Conservation (phyloP, 2,797 vertebrate species). For the Pogoniulus pusillus region DNA sequence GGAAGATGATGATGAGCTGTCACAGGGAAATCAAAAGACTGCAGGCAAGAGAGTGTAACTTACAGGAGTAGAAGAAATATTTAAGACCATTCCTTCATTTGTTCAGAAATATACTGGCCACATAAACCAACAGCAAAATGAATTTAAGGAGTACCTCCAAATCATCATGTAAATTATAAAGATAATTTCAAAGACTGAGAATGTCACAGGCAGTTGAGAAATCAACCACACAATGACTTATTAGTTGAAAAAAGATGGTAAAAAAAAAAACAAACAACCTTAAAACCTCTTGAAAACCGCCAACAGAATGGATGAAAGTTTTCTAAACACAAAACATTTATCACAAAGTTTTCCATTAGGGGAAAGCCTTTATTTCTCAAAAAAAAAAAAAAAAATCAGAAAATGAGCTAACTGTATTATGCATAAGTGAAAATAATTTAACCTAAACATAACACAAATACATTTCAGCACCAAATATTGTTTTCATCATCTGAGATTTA, state of each 20-base stretch:
- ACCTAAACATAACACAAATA: background rate
- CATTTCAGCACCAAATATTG: background rate
- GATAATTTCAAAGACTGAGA: background rate
- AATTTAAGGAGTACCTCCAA: background rate
- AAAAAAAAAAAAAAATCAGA: background rate
- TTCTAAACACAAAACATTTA: background rate
- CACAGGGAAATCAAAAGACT: background rate
- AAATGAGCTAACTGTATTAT: background rate
- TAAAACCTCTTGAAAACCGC: background rate
- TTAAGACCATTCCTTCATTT: background rate
- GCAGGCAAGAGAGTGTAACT: background rate
- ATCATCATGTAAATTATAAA: background rate
- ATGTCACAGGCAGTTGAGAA: background rate
- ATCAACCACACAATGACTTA: background rate
- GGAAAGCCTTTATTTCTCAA: background rate
- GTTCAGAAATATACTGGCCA: background rate
- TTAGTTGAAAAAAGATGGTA: background rate
- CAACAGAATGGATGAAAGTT: background rate
- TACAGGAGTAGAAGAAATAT: background rate
- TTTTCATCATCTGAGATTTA: background rate
- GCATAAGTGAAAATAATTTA: background rate
- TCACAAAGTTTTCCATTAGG: background rate
- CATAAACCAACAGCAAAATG: background rate
- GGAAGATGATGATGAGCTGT: fast-evolving
- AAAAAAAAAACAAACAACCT: background rate